Conservation (phyloP, 2,888 invertebrate genomes). For the Eilema griseolum region DNA sequence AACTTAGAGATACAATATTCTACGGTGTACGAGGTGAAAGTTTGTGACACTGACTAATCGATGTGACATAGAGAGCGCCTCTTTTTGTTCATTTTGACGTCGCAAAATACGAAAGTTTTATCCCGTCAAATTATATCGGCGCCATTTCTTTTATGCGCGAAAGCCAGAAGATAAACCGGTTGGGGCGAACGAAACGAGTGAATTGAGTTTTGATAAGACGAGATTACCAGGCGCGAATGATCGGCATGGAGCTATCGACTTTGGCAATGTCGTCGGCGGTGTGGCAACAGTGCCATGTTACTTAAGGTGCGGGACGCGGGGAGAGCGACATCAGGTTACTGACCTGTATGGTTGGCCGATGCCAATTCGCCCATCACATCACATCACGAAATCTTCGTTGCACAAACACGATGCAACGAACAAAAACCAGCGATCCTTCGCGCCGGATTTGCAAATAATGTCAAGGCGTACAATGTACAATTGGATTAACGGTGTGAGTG, state of each 20-base stretch:
- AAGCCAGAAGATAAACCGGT: constrained; percentile 40
- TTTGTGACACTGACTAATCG: constrained; percentile 78
- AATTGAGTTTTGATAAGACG: constrained; percentile 54
- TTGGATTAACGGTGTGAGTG: constrained; percentile 23
- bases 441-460: constrained; percentile 58
- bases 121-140: constrained; percentile 28
- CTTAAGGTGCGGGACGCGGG: constrained; percentile 69
- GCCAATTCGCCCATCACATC: constrained; percentile 84
- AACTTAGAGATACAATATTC: constrained; percentile 72
- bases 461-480: constrained; percentile 59
- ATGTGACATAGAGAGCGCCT: constrained; percentile 61
- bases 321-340: constrained; percentile 71
- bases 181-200: constrained; percentile 26
- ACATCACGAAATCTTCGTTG: constrained; percentile 81
- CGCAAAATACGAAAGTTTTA: constrained; percentile 42
- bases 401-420: constrained; percentile 70
- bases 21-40: constrained; percentile 77
- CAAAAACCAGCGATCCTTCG: constrained; percentile 60
- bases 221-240: constrained; percentile 70
- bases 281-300: constrained; percentile 79
- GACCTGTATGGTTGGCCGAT: constrained; percentile 82
- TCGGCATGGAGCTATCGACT: constrained; percentile 66
- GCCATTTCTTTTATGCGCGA: constrained; percentile 30
- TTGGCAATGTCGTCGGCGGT: constrained; percentile 79
- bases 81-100: constrained; percentile 58